Percentiles rank a stretch among this genome's conserved stretches.
Evolutionary conservation across 2,797 vertebrate species (phyloP).

Genomic region (Bradypodion ventrale): DNA sequence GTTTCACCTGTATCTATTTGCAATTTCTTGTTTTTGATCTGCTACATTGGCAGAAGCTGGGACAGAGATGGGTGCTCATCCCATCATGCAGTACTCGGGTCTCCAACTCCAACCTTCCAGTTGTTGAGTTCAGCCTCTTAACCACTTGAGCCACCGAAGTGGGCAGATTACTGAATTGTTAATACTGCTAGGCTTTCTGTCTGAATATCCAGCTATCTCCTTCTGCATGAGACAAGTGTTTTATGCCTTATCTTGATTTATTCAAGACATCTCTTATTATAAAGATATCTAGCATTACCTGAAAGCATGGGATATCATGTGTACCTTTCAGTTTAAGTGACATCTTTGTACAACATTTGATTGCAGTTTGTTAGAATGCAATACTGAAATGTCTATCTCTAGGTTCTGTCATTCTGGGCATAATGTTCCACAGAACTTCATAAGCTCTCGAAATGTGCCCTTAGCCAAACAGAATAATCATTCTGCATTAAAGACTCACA

Average conservation of each 20-base stretch:
- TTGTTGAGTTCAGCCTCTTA: no score
- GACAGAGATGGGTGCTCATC: no score
- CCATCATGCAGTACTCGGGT: no score
- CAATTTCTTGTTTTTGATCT: no score
- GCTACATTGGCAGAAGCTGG: no score
- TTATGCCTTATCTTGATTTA: no score
- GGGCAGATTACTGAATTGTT: background rate
- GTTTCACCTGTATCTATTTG: no score
- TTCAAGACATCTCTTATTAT: background rate
- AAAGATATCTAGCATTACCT: background rate
- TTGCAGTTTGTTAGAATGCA: background rate
- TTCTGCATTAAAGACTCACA: slow-evolving; percentile 15
- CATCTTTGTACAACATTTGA: background rate
- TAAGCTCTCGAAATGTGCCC: slow-evolving; percentile 30
- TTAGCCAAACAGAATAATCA: slow-evolving; percentile 28
- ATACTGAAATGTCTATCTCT: background rate
- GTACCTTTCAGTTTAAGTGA: background rate
- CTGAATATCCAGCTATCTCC: no score
- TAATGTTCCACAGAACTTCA: background rate
- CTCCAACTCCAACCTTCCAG: no score
- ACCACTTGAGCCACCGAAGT: no score
- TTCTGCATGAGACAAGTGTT: no score
- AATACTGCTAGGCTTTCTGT: background rate
- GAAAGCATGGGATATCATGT: background rate
- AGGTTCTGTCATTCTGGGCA: background rate